Conservation (phyloP, 2,888 invertebrate genomes). For the Invenusta paracnida region DNA sequence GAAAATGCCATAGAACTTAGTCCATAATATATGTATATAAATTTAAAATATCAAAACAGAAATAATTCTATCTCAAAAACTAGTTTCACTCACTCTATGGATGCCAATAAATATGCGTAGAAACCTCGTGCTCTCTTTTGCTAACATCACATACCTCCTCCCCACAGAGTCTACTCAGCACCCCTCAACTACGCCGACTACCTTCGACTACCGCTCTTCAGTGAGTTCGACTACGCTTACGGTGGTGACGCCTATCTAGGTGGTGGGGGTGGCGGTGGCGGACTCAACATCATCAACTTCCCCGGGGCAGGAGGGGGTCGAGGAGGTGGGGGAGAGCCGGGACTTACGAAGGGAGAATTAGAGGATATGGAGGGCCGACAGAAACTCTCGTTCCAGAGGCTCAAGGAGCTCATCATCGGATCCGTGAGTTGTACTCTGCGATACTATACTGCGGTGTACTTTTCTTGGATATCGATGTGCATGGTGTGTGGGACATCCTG, state of each 20-base stretch:
- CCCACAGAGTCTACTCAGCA: constrained; percentile 52
- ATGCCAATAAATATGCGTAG: no score
- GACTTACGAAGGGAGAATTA: constrained; percentile 55
- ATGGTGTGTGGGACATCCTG: no score
- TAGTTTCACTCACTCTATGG: no score
- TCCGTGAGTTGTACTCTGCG: constrained; percentile 52
- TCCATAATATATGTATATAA: no score
- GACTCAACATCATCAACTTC: not conserved
- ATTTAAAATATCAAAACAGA: no score
- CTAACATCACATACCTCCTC: no score
- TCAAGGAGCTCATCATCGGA: constrained; percentile 56
- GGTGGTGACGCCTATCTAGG: not conserved
- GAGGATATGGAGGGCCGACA: constrained; percentile 56
- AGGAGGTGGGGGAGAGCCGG: constrained; percentile 49
- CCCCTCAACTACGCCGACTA: constrained; percentile 55
- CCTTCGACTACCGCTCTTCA: constrained; percentile 48
- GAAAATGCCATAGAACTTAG: no score
- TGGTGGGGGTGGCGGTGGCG: not conserved
- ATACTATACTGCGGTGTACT: no score
- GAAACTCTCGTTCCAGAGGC: constrained; percentile 56
- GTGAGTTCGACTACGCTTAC: constrained; percentile 53
- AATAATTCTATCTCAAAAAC: no score
- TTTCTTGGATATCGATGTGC: no score
- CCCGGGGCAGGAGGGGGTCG: not conserved
- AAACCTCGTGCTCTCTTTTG: no score